Percentiles rank a stretch among this genome's conserved stretches.
Conservation (phyloP, 1,140 invertebrate species). For the Drosophila chauvacae region DNA sequence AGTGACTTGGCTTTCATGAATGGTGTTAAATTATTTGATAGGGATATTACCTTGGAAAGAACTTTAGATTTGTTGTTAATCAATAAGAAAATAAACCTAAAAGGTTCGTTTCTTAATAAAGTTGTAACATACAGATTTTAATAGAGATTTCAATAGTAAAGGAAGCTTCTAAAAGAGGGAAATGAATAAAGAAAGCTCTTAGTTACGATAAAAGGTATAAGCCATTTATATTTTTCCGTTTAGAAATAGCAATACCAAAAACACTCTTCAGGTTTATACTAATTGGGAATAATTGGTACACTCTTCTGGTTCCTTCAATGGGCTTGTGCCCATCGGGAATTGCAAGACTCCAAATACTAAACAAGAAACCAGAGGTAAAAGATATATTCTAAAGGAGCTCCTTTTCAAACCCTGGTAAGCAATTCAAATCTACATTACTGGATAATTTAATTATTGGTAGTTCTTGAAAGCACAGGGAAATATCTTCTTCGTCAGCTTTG, state of each 20-base stretch:
- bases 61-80: background rate
- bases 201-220: background rate
- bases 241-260: too few relatives aligned
- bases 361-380: background rate
- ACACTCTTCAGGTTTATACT: background rate
- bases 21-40: conserved; percentile 2
- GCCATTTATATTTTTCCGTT: too few relatives aligned
- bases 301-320: too few relatives aligned
- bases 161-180: background rate
- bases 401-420: background rate
- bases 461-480: background rate
- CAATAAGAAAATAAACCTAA: background rate
- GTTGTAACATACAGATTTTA: background rate
- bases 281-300: too few relatives aligned
- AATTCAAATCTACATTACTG: background rate
- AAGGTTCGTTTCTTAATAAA: background rate
- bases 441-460: background rate
- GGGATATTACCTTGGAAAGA: background rate
- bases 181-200: background rate
- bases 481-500: background rate
- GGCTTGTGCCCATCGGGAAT: too few relatives aligned
- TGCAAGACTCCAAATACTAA: background rate
- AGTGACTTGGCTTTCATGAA: conserved; percentile 1
- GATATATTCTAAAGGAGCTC: background rate
- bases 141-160: background rate